Evolutionary conservation across 2,113 vertebrate species (phyloP).

Genomic region (Phoxinus phoxinus): DNA sequence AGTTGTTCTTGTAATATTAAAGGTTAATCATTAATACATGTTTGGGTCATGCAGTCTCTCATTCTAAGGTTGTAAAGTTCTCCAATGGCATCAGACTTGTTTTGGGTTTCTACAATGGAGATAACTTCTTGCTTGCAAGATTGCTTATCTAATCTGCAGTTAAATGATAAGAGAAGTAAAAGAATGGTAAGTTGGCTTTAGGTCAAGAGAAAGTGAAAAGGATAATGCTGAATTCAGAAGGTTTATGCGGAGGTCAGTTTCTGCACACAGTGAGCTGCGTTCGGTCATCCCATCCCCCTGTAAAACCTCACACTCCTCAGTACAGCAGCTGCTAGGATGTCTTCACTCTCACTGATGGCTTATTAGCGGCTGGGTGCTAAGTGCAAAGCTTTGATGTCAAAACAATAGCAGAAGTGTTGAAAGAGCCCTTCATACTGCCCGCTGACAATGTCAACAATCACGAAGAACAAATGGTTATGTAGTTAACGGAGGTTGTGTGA

Average conservation of each 20-base stretch:
- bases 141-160: slow-evolving; percentile 12
- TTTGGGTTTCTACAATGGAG: background rate
- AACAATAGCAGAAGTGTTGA: slow-evolving; percentile 58
- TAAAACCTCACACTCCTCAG: slow-evolving; percentile 23
- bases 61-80: too few relatives aligned
- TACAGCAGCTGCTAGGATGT: slow-evolving; percentile 42
- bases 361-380: slow-evolving; percentile 66
- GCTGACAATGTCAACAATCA: slow-evolving; percentile 28
- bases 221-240: background rate
- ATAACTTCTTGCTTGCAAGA: background rate
- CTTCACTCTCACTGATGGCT: slow-evolving; percentile 65
- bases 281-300: background rate
- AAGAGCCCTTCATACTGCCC: slow-evolving; percentile 33
- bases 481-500: background rate
- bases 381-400: slow-evolving; percentile 73
- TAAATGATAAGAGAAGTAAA: background rate
- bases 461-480: background rate
- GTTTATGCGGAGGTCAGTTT: slow-evolving; percentile 29
- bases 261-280: slow-evolving; percentile 18
- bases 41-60: too few relatives aligned
- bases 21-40: background rate
- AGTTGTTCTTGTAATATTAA: background rate
- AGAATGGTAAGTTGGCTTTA: background rate
- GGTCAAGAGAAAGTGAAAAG: background rate
- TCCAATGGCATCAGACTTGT: background rate